A percentile compares a stretch with the other conserved stretches of the same genome.
Conservation (phyloP, 2,797 vertebrate genomes). For the Hapalemur alaotrensis region DNA sequence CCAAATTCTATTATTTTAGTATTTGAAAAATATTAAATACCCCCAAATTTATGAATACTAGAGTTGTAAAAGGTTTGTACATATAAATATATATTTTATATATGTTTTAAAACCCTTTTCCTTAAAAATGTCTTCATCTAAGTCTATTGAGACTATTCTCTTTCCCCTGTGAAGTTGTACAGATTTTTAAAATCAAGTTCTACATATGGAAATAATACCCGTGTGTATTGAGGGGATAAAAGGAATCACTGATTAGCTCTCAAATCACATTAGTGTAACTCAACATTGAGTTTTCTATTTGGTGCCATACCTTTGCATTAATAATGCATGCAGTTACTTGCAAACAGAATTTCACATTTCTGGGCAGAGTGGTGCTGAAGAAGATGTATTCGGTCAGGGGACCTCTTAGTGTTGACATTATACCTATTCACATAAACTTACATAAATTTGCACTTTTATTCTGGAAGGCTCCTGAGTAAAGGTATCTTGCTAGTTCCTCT, state of each 20-base stretch:
- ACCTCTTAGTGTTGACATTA: background rate
- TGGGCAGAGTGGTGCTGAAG: background rate
- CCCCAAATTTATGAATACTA: background rate
- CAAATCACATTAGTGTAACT: background rate
- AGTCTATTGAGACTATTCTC: background rate
- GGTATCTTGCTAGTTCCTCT: background rate
- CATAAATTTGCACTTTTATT: background rate
- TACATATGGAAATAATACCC: background rate
- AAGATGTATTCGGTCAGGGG: background rate
- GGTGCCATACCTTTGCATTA: background rate
- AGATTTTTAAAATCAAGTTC: constrained; percentile 1
- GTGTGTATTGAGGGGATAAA: background rate
- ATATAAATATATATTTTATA: background rate
- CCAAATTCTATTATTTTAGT: background rate
- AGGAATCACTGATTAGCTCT: background rate
- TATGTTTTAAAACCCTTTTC: background rate
- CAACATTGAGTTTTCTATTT: background rate
- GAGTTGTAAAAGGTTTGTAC: background rate
- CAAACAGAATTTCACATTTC: constrained; percentile 5
- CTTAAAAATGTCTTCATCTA: background rate
- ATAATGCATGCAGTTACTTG: background rate
- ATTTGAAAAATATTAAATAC: constrained; percentile 8
- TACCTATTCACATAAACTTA: background rate
- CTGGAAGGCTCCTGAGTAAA: background rate
- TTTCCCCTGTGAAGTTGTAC: background rate